Evolutionary conservation across 2,113 vertebrate genomes (phyloP).

Genomic region (Gadus macrocephalus): DNA sequence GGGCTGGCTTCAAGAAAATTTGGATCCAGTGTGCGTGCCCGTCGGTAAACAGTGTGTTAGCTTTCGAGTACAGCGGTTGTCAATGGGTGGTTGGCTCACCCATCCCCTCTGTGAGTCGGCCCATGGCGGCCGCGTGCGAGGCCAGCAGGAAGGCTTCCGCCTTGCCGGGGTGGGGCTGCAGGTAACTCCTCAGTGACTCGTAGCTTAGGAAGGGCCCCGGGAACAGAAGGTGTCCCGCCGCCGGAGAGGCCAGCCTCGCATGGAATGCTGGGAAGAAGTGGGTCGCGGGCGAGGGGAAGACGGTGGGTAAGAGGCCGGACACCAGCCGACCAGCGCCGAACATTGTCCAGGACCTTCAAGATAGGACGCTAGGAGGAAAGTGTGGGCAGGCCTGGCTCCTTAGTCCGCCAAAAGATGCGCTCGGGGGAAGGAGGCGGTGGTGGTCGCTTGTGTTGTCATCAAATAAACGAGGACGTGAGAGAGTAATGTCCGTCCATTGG

Average conservation of each 20-base stretch:
- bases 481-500: not conserved
- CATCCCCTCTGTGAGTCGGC: slow-evolving; percentile 53
- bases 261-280: slow-evolving; percentile 73
- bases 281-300: slow-evolving; percentile 67
- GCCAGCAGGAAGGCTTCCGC: slow-evolving; percentile 68
- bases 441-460: no score
- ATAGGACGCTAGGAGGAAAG: no score
- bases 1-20: slow-evolving; percentile 40
- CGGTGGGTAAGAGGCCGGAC: slow-evolving; percentile 66
- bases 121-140: slow-evolving; percentile 59
- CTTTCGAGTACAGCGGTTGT: no score
- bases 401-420: no score
- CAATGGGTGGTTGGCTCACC: slow-evolving; percentile 56
- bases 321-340: slow-evolving; percentile 72
- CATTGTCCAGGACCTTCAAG: slow-evolving; percentile 63
- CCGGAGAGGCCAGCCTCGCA: slow-evolving; percentile 54
- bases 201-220: slow-evolving; percentile 75
- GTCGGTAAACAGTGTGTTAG: no score
- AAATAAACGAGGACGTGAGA: not conserved
- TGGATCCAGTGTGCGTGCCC: not conserved
- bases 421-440: no score
- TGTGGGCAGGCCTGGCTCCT: no score
- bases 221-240: slow-evolving; percentile 64
- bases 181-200: slow-evolving; percentile 72
- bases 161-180: slow-evolving; percentile 75